Percentiles rank a stretch among this genome's conserved stretches.
phyloP scores from a whole-genome alignment of 2,797 vertebrate species.

The Hemitrygon akajei region DNA sequence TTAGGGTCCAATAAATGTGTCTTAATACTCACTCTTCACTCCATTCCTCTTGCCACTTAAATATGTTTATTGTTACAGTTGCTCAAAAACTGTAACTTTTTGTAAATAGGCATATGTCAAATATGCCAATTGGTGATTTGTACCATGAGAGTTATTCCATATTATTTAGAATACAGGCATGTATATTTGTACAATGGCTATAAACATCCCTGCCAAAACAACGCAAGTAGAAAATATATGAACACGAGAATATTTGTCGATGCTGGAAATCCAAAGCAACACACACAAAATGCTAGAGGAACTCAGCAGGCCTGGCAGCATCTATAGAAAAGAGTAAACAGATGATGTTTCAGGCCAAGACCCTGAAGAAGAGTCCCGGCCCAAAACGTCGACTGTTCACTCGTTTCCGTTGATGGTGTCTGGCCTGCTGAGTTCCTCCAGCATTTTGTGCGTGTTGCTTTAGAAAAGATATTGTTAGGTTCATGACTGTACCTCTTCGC shows the following conservation, averaged over 20 bases:
- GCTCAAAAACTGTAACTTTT: neutral
- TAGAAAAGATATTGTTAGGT: neutral
- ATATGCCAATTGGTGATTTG: neutral
- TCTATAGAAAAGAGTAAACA: too few species aligned
- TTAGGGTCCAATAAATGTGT: conserved; percentile 35
- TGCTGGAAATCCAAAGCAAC: too few species aligned
- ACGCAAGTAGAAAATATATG: neutral
- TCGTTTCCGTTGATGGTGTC: too few species aligned
- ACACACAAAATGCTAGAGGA: too few species aligned
- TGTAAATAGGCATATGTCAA: conserved; percentile 6
- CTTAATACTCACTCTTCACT: neutral
- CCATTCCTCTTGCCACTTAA: neutral
- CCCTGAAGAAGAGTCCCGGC: too few species aligned
- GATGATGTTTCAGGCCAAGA: too few species aligned
- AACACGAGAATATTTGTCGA: too few species aligned
- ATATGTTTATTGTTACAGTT: neutral
- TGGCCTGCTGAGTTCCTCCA: too few species aligned
- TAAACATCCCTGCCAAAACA: neutral
- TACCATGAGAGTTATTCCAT: neutral
- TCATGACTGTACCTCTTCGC: neutral
- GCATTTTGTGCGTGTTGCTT: too few species aligned
- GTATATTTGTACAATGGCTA: neutral
- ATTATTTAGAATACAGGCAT: neutral
- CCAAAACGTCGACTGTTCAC: too few species aligned
- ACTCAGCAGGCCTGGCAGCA: too few species aligned